Conservation (phyloP, 2,888 invertebrate species). For the Cistogaster globosa region DNA sequence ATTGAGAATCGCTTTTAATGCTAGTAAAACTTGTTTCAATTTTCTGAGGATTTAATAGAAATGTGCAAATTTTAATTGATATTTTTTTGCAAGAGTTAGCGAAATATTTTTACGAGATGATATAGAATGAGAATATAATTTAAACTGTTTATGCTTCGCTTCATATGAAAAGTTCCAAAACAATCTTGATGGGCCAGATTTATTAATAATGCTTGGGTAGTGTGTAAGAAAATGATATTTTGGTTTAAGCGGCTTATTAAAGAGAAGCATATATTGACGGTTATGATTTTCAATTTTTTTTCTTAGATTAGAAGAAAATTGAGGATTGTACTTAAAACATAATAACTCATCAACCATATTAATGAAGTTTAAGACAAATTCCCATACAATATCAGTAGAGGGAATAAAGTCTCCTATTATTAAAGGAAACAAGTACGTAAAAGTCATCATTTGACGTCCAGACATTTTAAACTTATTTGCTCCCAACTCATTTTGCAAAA, state of each 20-base stretch:
- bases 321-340: background rate
- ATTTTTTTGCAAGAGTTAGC: slow-evolving; percentile 17
- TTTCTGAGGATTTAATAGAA: slow-evolving; percentile 4
- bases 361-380: slow-evolving; percentile 20
- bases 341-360: slow-evolving; percentile 30
- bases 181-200: too few relatives aligned
- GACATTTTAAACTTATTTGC: too few relatives aligned
- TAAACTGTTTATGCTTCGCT: slow-evolving; percentile 53
- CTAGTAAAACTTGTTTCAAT: background rate
- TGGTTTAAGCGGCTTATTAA: too few relatives aligned
- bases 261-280: too few relatives aligned
- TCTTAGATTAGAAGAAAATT: slow-evolving; percentile 1
- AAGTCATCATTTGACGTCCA: too few relatives aligned
- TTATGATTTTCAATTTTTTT: slow-evolving; percentile 24
- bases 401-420: background rate
- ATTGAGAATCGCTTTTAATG: background rate
- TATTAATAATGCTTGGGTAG: too few relatives aligned
- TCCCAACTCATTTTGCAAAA: too few relatives aligned
- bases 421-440: too few relatives aligned
- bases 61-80: slow-evolving; percentile 8
- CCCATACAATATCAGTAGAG: slow-evolving; percentile 9
- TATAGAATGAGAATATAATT: slow-evolving; percentile 41
- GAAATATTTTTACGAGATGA: slow-evolving; percentile 39
- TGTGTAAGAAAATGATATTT: too few relatives aligned
- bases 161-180: slow-evolving; percentile 52